Conservation (phyloP, 2,888 invertebrate genomes). For the Melieria omissa region DNA sequence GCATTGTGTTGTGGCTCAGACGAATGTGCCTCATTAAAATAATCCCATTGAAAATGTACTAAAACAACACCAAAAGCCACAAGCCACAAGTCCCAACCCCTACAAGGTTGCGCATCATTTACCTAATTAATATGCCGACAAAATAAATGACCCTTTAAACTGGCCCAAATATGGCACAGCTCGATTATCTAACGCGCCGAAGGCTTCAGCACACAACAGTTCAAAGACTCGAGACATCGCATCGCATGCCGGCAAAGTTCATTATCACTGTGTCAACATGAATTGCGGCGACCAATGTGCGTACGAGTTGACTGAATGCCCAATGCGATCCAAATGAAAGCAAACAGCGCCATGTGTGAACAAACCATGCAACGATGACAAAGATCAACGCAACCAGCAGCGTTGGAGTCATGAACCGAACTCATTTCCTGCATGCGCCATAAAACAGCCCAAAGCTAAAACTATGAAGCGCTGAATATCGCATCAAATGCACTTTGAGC, state of each 20-base stretch:
- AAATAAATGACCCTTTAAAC: background rate
- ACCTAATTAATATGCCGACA: background rate
- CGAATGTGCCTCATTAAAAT: no score
- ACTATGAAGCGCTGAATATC: no score
- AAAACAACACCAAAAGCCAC: no score
- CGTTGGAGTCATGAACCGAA: background rate
- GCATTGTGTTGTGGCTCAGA: no score
- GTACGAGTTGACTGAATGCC: background rate
- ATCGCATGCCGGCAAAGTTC: constrained; percentile 37
- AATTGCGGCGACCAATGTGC: background rate
- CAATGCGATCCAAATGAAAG: constrained; percentile 3
- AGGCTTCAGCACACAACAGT: constrained; percentile 1
- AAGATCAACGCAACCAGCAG: background rate
- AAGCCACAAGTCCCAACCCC: no score
- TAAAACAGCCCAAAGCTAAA: background rate
- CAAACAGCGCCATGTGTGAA: background rate
- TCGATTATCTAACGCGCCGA: no score
- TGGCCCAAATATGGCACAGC: no score
- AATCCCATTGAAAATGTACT: no score
- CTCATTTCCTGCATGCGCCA: background rate
- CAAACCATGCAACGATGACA: constrained; percentile 6
- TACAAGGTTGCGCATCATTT: no score
- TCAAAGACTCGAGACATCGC: constrained; percentile 32
- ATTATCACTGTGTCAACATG: constrained; percentile 44
- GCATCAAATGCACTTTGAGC: no score